Conservation (phyloP, 2,888 invertebrate genomes). For the Archips xylosteana region DNA sequence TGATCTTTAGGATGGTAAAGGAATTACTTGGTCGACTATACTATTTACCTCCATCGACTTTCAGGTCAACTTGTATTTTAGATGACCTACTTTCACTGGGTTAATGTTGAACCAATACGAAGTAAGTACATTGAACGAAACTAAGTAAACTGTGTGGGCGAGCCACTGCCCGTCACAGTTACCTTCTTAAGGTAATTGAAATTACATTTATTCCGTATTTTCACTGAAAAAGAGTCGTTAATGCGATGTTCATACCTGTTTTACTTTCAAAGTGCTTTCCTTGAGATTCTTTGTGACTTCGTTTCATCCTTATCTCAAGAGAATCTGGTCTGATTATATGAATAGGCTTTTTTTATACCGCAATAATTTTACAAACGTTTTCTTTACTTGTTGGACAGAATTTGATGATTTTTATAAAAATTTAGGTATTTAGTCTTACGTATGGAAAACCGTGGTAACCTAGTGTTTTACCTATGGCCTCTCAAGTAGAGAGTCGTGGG, state of each 20-base stretch:
- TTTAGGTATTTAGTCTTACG: no score
- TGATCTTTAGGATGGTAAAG: no score
- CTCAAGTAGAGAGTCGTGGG: no score
- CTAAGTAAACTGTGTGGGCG: not conserved
- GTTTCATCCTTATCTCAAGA: not conserved
- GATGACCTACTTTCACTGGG: not conserved
- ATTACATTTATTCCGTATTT: not conserved
- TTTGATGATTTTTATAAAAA: no score
- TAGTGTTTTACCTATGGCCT: no score
- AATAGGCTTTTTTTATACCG: not conserved
- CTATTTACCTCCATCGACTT: no score
- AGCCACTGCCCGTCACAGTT: not conserved
- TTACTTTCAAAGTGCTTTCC: constrained; percentile 7
- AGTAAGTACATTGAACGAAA: not conserved
- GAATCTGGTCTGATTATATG: not conserved
- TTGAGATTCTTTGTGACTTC: not conserved
- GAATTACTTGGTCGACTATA: no score
- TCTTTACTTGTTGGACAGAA: not conserved
- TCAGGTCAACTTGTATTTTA: not conserved
- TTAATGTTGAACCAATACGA: not conserved
- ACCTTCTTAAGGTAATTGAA: not conserved
- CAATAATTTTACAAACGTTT: not conserved
- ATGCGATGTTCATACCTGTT: constrained; percentile 10
- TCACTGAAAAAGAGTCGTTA: not conserved
- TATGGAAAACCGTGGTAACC: no score